Conservation (phyloP, 2,797 vertebrate species). For the Anas flavirostris region DNA sequence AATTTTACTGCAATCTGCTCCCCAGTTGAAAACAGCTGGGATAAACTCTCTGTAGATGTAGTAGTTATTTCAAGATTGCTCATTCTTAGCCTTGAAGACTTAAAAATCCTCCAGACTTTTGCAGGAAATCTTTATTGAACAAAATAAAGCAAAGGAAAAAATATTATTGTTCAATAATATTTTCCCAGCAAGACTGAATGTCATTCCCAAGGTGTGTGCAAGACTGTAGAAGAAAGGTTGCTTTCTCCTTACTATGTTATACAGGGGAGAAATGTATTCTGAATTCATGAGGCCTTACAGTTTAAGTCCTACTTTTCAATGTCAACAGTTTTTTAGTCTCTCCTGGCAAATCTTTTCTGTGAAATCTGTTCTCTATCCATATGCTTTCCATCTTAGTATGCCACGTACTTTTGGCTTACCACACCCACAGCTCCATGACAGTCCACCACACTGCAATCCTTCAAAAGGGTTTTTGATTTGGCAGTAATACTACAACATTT, state of each 20-base stretch:
- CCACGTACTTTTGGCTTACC: background rate
- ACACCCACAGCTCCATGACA: background rate
- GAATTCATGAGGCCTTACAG: background rate
- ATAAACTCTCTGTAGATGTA: background rate
- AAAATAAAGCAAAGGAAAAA: background rate
- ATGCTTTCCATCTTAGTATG: background rate
- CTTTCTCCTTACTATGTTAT: background rate
- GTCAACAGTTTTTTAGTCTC: slow-evolving; percentile 18
- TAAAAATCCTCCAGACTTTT: background rate
- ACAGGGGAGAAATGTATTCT: background rate
- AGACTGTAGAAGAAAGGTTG: background rate
- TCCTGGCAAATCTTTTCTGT: background rate
- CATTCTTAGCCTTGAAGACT: background rate
- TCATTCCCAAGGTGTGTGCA: background rate
- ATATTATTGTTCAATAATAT: background rate
- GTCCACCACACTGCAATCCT: background rate
- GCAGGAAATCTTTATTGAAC: background rate
- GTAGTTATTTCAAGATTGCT: slow-evolving; percentile 5
- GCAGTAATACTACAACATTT: background rate
- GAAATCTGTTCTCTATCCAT: background rate
- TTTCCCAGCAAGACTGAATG: background rate
- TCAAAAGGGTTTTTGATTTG: background rate
- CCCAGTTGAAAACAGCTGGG: slow-evolving; percentile 22
- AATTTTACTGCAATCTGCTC: slow-evolving; percentile 35
- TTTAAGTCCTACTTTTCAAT: slow-evolving; percentile 16